These are phyloP conservation scores for Sylvia borin DNA, from an alignment of 2,797 vertebrate species.

Conservation along the genomic window DNA sequence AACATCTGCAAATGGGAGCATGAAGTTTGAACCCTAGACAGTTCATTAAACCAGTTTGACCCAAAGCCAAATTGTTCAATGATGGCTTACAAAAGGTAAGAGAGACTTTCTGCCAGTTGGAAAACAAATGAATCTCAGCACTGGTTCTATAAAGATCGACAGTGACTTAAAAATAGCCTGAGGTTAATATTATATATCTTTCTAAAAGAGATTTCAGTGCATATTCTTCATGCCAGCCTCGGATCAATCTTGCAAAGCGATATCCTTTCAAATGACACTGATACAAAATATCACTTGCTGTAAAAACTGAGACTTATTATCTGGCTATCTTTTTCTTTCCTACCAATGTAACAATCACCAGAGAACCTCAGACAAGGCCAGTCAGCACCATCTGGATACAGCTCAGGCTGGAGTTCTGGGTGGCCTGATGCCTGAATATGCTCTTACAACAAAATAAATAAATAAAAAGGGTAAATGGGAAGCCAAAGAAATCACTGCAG, in stretches of 20 bases:
- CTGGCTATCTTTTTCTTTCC: slow-evolving; percentile 24
- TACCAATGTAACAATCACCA: neutral
- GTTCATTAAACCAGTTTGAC: slow-evolving; percentile 75
- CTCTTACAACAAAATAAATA: neutral
- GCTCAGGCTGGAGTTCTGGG: neutral
- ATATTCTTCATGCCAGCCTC: slow-evolving; percentile 77
- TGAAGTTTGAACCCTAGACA: slow-evolving; percentile 57
- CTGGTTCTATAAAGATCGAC: slow-evolving; percentile 78
- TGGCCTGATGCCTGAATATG: neutral
- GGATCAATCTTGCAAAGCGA: slow-evolving; percentile 74
- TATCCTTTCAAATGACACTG: slow-evolving; percentile 73
- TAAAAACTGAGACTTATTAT: slow-evolving; percentile 64
- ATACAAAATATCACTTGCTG: slow-evolving; percentile 67
- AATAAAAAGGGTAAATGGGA: neutral
- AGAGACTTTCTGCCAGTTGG: slow-evolving; percentile 71
- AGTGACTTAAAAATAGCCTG: slow-evolving; percentile 79
- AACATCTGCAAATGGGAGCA: slow-evolving; percentile 62
- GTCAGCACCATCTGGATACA: neutral
- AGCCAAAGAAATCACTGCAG: neutral
- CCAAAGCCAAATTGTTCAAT: slow-evolving; percentile 76
- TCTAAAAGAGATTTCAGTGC: slow-evolving; percentile 80
- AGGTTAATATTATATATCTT: slow-evolving; percentile 84
- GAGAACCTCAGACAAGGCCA: neutral
- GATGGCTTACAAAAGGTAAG: slow-evolving; percentile 75
- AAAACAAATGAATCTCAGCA: slow-evolving; percentile 79